Percentiles rank a stretch among this genome's conserved stretches.
These are phyloP conservation scores for Lepilemur ruficaudatus DNA, from an alignment of 2,797 vertebrate genomes.

Conservation along the genomic window DNA sequence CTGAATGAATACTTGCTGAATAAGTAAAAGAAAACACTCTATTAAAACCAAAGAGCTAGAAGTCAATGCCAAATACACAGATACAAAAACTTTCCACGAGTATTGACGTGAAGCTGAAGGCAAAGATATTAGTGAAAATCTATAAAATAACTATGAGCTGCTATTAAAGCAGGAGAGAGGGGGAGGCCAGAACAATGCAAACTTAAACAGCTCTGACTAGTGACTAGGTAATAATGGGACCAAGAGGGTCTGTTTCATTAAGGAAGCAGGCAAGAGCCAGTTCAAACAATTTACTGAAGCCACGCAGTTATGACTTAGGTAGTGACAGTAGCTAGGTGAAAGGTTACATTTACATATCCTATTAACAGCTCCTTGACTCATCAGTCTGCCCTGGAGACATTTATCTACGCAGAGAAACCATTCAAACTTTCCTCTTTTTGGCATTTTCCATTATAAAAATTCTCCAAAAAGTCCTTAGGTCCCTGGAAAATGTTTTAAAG, in stretches of 20 bases:
- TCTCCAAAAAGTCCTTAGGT: slow-evolving; percentile 12
- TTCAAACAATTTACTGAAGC: slow-evolving; percentile 37
- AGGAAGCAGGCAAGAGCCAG: slow-evolving; percentile 12
- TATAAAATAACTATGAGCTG: neutral
- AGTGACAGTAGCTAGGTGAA: slow-evolving; percentile 56
- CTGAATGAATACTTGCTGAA: neutral
- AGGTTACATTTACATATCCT: slow-evolving; percentile 67
- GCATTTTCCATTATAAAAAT: slow-evolving; percentile 53
- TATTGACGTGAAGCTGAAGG: neutral
- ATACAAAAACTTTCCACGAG: neutral
- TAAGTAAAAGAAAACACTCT: neutral
- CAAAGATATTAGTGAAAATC: neutral
- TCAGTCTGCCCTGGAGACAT: slow-evolving; percentile 42
- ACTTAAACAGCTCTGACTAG: neutral
- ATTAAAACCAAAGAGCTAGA: neutral
- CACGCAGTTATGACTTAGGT: slow-evolving; percentile 9
- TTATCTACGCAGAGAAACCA: slow-evolving; percentile 8
- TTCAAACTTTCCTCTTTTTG: slow-evolving; percentile 39
- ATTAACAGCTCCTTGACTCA: slow-evolving; percentile 58
- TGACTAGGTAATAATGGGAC: neutral
- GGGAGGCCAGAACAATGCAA: neutral
- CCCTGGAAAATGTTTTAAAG: slow-evolving; percentile 62
- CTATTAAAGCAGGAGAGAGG: neutral
- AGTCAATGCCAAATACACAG: neutral
- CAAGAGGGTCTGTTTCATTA: neutral